Evolutionary conservation across 2,888 invertebrate genomes (phyloP).

Genomic region (Crocallis elinguaria): DNA sequence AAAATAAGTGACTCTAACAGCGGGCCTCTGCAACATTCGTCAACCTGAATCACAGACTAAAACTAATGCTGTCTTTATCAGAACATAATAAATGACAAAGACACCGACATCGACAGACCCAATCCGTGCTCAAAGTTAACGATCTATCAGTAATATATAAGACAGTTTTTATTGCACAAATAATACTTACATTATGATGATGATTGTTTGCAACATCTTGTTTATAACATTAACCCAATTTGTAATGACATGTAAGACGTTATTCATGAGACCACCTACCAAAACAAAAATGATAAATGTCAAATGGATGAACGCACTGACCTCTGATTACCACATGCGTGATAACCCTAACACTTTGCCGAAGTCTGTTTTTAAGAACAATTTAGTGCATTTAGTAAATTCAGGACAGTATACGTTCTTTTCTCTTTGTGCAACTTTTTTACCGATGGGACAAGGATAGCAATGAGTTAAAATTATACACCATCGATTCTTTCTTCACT

Average conservation of each 20-base stretch:
- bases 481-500: too few species aligned
- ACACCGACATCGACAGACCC: too few species aligned
- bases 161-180: not conserved
- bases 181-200: not conserved
- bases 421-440: not conserved
- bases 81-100: too few species aligned
- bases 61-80: too few species aligned
- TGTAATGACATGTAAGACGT: constrained; percentile 24
- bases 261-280: constrained; percentile 27
- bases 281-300: constrained; percentile 19
- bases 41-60: too few species aligned
- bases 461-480: not conserved
- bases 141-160: too few species aligned
- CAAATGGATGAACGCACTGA: constrained; percentile 6
- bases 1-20: too few species aligned
- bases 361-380: constrained; percentile 3
- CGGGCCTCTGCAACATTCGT: too few species aligned
- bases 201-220: constrained; percentile 16
- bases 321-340: constrained; percentile 10
- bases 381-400: not conserved
- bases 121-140: too few species aligned
- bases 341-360: constrained; percentile 17
- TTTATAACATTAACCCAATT: constrained; percentile 20
- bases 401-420: not conserved
- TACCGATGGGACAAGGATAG: not conserved